Evolutionary conservation across 2,113 vertebrate species (phyloP).

Genomic region (Saccopteryx bilineata): DNA sequence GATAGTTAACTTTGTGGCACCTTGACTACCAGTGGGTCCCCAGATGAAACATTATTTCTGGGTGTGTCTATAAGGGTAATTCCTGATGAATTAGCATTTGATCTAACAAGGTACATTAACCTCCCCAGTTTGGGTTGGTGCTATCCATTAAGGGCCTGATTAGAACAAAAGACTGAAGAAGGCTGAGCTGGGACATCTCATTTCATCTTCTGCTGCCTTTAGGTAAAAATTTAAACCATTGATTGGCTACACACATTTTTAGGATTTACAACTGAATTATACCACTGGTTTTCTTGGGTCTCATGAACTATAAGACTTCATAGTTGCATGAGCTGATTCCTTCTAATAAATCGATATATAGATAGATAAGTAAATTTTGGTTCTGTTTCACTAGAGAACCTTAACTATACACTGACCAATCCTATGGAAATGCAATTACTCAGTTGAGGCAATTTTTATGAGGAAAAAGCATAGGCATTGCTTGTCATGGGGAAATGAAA

Average conservation of each 20-base stretch:
- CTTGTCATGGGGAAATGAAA: background rate
- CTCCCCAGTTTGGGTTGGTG: background rate
- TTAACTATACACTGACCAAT: background rate
- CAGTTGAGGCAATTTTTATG: background rate
- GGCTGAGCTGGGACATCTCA: background rate
- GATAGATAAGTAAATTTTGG: background rate
- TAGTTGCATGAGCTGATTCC: background rate
- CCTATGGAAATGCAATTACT: background rate
- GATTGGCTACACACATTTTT: background rate
- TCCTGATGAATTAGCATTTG: background rate
- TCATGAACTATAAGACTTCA: background rate
- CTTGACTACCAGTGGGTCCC: background rate
- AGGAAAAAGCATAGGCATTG: background rate
- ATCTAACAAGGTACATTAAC: background rate
- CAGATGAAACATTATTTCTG: background rate
- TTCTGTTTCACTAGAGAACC: background rate
- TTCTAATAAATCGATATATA: background rate
- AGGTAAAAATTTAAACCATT: background rate
- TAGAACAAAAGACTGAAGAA: background rate
- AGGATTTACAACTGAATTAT: background rate
- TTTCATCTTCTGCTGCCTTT: background rate
- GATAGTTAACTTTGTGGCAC: background rate
- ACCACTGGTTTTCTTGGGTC: background rate
- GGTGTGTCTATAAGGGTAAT: background rate
- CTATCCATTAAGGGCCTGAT: background rate